Percentiles rank a stretch among this genome's conserved stretches.
Evolutionary conservation across 2,888 invertebrate species (phyloP).

Genomic region (Drosophila stalkeri): DNA sequence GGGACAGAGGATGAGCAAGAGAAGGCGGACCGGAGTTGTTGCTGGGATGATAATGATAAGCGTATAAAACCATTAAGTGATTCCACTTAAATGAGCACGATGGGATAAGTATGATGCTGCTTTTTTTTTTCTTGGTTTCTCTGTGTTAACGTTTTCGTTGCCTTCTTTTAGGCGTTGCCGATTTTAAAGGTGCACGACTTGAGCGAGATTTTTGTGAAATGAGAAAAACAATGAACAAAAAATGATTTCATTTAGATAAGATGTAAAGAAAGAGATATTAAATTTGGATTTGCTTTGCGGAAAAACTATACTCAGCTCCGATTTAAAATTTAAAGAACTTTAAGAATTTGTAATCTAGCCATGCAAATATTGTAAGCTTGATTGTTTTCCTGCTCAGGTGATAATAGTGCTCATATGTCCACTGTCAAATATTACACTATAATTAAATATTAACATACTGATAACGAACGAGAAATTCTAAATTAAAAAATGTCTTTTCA

Average conservation of each 20-base stretch:
- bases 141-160: slow-evolving; percentile 6
- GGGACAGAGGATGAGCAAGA: not conserved
- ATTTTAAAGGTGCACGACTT: slow-evolving; percentile 13
- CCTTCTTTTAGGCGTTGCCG: slow-evolving; percentile 19
- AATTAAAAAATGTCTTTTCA: not conserved
- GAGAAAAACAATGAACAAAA: slow-evolving; percentile 15
- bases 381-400: not conserved
- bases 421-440: not conserved
- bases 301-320: not conserved
- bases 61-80: slow-evolving; percentile 83
- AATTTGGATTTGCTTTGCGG: not conserved
- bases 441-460: not conserved
- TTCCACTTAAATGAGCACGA: slow-evolving; percentile 83
- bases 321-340: too few species aligned
- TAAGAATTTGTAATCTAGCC: not conserved
- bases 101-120: slow-evolving; percentile 56
- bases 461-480: not conserved
- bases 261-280: not conserved
- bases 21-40: not conserved
- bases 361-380: not conserved
- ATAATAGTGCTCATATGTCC: not conserved
- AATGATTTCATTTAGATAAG: not conserved
- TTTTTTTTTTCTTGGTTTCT: slow-evolving; percentile 9
- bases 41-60: slow-evolving; percentile 78
- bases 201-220: not conserved